phyloP scores from a whole-genome alignment of 2,797 vertebrate genomes.

The Lophius americanus region DNA sequence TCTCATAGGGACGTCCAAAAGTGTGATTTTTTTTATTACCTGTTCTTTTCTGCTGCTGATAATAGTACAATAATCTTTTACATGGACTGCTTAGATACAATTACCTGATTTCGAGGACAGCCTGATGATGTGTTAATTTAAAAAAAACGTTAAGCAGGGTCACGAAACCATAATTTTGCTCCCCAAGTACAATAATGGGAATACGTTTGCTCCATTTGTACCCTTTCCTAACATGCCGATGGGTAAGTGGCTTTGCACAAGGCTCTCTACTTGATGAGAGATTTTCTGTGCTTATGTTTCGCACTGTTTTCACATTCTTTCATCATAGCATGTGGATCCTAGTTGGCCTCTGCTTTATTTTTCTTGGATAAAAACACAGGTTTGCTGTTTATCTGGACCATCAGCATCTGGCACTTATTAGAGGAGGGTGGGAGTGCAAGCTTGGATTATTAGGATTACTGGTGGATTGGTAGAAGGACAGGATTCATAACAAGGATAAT shows the following conservation, averaged over 20 bases:
- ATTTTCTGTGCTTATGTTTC: constrained; percentile 45
- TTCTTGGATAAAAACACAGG: constrained; percentile 77
- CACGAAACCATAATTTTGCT: background rate
- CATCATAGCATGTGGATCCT: constrained; percentile 73
- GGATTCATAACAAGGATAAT: constrained; percentile 73
- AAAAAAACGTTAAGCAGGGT: background rate
- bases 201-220: background rate
- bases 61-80: background rate
- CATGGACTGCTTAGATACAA: no score
- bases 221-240: background rate
- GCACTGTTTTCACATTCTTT: constrained; percentile 74
- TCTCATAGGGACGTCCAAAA: no score
- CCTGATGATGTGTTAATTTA: background rate
- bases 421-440: constrained; percentile 68
- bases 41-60: background rate
- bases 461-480: constrained; percentile 67
- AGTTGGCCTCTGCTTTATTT: constrained; percentile 74
- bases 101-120: background rate
- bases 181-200: background rate
- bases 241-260: constrained; percentile 13
- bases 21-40: no score
- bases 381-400: constrained; percentile 77
- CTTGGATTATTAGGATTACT: constrained; percentile 81
- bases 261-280: constrained; percentile 45
- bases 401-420: constrained; percentile 82